These are phyloP conservation scores for Brotogeris chrysoptera DNA, from an alignment of 2,797 vertebrate genomes.

Conservation along the genomic window DNA sequence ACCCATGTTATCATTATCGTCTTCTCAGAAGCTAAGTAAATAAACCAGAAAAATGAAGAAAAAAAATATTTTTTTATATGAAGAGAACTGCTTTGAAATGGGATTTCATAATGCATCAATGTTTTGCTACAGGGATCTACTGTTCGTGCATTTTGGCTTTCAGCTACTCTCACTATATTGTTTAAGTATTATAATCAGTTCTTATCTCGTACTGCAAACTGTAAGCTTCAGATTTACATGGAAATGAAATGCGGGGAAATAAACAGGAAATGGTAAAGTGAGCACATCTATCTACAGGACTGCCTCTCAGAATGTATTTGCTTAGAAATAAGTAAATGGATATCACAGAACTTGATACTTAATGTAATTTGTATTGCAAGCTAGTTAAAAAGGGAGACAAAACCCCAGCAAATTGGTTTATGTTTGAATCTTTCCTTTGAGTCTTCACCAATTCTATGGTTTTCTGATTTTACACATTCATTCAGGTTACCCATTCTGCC, in stretches of 20 bases:
- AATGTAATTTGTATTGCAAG: background rate
- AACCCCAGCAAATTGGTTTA: background rate
- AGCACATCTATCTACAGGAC: background rate
- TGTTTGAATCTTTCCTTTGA: background rate
- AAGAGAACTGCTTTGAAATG: background rate
- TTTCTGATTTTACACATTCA: background rate
- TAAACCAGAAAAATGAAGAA: background rate
- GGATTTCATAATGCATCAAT: background rate
- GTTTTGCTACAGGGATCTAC: background rate
- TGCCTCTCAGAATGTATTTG: background rate
- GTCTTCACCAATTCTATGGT: background rate
- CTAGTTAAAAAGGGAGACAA: background rate
- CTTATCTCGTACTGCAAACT: background rate
- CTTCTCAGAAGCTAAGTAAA: background rate
- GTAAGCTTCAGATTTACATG: constrained; percentile 1
- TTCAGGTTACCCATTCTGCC: background rate
- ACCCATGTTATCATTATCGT: background rate
- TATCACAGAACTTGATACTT: background rate
- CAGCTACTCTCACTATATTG: background rate
- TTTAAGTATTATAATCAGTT: background rate
- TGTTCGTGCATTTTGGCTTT: background rate
- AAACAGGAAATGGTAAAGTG: constrained; percentile 4
- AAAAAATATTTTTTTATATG: background rate
- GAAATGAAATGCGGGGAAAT: constrained; percentile 12
- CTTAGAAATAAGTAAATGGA: background rate